Conservation (phyloP, 1,140 invertebrate genomes). For the Trichoplusia ni region DNA sequence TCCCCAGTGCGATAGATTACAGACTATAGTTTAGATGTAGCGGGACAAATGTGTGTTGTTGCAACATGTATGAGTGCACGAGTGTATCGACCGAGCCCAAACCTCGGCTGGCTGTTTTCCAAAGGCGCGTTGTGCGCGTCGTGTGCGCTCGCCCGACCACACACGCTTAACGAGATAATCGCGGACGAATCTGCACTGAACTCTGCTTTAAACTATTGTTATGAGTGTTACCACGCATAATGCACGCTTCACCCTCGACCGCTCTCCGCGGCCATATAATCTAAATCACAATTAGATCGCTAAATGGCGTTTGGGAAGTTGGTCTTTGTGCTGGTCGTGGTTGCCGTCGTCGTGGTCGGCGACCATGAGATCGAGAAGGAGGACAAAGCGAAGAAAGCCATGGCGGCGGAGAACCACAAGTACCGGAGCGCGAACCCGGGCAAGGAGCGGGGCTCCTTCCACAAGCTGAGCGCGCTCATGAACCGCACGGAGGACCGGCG, state of each 20-base stretch:
- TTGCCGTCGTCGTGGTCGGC: slow-evolving; percentile 50
- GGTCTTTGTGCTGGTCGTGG: slow-evolving; percentile 51
- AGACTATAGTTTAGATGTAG: background rate
- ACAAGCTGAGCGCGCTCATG: slow-evolving; percentile 58
- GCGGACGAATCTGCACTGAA: slow-evolving; percentile 24
- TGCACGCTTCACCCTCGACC: slow-evolving; percentile 2
- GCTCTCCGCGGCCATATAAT: slow-evolving; percentile 19
- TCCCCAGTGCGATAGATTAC: background rate
- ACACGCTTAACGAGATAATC: slow-evolving; percentile 28
- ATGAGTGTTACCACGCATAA: slow-evolving; percentile 27
- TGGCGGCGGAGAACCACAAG: slow-evolving; percentile 72
- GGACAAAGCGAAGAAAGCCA: slow-evolving; percentile 65
- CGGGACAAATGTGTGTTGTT: slow-evolving; percentile 31
- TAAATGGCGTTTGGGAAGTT: slow-evolving; percentile 69
- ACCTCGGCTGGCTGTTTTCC: slow-evolving; percentile 48
- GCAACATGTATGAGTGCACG: slow-evolving; percentile 48
- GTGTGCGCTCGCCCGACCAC: slow-evolving; percentile 1
- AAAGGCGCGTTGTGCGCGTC: slow-evolving; percentile 17
- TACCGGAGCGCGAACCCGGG: slow-evolving; percentile 61
- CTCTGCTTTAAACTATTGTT: slow-evolving; percentile 29
- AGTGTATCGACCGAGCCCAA: slow-evolving; percentile 49
- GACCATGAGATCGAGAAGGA: slow-evolving; percentile 66
- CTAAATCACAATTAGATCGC: slow-evolving; percentile 48
- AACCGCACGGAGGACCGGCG: slow-evolving; percentile 60
- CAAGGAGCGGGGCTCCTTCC: slow-evolving; percentile 58